Evolutionary conservation across 2,113 vertebrate species (phyloP).

Genomic region (Brienomyrus brachyistius): DNA sequence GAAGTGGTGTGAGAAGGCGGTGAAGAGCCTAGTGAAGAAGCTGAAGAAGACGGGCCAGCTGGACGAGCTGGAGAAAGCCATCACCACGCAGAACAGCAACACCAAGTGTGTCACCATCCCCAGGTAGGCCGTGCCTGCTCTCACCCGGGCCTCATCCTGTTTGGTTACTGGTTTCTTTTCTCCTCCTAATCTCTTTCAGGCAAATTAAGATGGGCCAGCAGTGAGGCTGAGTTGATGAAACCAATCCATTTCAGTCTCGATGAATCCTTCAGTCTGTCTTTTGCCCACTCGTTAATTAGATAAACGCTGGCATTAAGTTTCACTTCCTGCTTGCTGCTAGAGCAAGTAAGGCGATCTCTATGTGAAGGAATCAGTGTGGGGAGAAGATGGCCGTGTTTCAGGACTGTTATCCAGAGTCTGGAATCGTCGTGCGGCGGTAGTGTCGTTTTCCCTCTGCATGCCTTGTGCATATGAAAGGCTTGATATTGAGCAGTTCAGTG

Average conservation of each 20-base stretch:
- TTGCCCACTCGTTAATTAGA: neutral
- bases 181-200: neutral
- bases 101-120: conserved; percentile 98
- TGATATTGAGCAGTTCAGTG: neutral
- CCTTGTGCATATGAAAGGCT: neutral
- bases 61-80: conserved; percentile 95
- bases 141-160: neutral
- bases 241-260: neutral
- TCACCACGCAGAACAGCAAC: conserved; percentile 94
- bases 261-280: conserved; percentile 3
- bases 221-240: neutral
- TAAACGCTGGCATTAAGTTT: neutral
- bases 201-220: neutral
- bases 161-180: too few species aligned
- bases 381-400: neutral
- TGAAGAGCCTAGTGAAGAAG: conserved; percentile 98
- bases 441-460: neutral
- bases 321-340: neutral
- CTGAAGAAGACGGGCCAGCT: conserved; percentile 95
- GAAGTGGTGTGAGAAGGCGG: conserved; percentile 97
- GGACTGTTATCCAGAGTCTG: too few species aligned
- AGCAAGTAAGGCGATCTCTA: conserved; percentile 6
- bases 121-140: conserved; percentile 65
- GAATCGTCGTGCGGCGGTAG: neutral
- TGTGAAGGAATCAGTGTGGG: neutral